A percentile compares a stretch with the other conserved stretches of the same genome.
Conservation (phyloP, 2,113 vertebrate species). For the Xenus cinereus region DNA sequence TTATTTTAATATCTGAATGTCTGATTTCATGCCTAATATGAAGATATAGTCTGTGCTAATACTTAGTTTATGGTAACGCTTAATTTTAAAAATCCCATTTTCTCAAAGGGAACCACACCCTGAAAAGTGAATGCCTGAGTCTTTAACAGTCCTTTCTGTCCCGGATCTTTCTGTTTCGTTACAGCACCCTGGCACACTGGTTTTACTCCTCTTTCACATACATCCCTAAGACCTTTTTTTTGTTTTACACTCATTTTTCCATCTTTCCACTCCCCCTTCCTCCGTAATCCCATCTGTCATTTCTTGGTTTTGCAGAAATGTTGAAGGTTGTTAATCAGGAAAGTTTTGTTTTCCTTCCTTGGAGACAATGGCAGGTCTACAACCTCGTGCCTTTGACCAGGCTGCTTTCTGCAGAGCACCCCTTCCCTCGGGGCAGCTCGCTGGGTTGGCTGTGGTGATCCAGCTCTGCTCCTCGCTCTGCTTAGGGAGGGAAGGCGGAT, state of each 20-base stretch:
- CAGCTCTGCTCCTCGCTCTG: background rate
- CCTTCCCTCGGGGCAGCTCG: accelerated
- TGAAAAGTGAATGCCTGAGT: background rate
- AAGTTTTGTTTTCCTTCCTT: background rate
- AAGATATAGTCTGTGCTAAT: background rate
- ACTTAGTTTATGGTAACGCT: background rate
- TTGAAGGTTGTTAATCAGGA: background rate
- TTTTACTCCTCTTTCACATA: background rate
- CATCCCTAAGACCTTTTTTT: background rate
- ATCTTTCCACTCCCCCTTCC: background rate
- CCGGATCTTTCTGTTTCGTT: background rate
- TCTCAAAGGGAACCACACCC: background rate
- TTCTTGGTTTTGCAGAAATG: background rate
- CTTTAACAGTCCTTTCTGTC: background rate
- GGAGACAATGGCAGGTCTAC: background rate
- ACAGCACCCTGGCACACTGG: background rate
- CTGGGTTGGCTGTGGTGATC: background rate
- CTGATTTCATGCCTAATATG: background rate
- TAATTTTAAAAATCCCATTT: background rate
- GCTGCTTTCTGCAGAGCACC: background rate
- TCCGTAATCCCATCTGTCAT: background rate
- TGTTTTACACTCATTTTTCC: background rate
- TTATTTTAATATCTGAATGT: background rate
- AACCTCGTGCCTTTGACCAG: background rate
- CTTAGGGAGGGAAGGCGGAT: background rate